Base-by-base conservation (phyloP, 2,797 vertebrate species). In the Dendrocincla tyrannina region DNA sequence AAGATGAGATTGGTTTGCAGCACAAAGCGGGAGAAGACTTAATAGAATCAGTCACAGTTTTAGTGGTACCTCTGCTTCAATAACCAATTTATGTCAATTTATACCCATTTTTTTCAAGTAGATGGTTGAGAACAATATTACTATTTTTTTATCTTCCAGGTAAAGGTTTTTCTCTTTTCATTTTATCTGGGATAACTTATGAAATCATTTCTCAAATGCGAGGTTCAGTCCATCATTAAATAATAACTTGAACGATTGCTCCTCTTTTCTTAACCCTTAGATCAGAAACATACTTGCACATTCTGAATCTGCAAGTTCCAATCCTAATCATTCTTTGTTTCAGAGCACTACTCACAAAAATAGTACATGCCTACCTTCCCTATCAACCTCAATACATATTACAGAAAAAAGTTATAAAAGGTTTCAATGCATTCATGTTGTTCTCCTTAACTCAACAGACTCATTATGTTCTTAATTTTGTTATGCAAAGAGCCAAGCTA, bases 141-240 rank as follows among this genome's bases (percentile, higher is more conserved):
- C 27, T 68, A 2, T 10, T 62, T 93, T 93, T 91, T 84, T 62
- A 41, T 77, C 60, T 77, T 85, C 59, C 32, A 76, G 32, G 55
- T 84, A 81, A 94, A 84, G 8, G 6, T 80, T 85, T 77, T 94
- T 87, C 17, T 73, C 44, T 81, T 85, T 76, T 62, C n/a, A 62
- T 85, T 91, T 92, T 59, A 63, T 56, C 52, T 30, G 10, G 46
- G 30, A 13, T 60, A 75, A 91, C 39, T 92, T 85, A 84, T 16
- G 14, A 82, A 92, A 68, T 79, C 0, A 1, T 56, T 91, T 88
- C 35, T 85, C 70, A 91, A 88, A 91, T 16, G 25, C 46, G 69
- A 76, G 74, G 68, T 95, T 92, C 39, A 82, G 37, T 33, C 70
- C 32, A 64, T 88, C 49, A 75, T 73, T 95, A 86, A 90, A 75